These are phyloP conservation scores for Limanda limanda DNA, from an alignment of 2,113 vertebrate genomes.

Conservation along the genomic window DNA sequence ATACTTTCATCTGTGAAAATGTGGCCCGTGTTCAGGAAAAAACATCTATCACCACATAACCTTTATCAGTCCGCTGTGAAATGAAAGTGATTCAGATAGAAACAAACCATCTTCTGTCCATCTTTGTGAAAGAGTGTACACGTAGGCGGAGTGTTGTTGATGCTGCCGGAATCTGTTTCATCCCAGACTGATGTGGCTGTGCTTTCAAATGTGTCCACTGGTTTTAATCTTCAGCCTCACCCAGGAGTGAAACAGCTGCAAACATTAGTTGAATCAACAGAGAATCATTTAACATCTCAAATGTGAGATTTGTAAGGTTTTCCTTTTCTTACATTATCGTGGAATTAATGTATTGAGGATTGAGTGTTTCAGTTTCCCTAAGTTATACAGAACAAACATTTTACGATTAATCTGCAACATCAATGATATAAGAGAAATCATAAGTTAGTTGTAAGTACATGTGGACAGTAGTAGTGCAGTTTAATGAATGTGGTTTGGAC, in stretches of 20 bases:
- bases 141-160: not conserved
- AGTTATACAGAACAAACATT: not conserved
- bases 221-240: not conserved
- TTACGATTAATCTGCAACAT: not conserved
- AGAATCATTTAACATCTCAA: too few species aligned
- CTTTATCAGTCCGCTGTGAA: not conserved
- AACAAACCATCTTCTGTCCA: not conserved
- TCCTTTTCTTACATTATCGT: not conserved
- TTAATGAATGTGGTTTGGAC: constrained; percentile 1
- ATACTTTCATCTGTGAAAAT: not conserved
- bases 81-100: not conserved
- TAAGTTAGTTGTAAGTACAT: not conserved
- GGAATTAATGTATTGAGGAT: accelerated
- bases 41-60: not conserved
- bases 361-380: not conserved
- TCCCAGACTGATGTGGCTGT: not conserved
- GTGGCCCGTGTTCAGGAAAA: not conserved
- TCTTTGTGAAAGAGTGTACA: not conserved
- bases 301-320: not conserved
- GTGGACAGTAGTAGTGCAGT: not conserved
- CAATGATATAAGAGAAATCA: not conserved
- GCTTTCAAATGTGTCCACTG: not conserved
- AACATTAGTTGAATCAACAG: not conserved
- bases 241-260: not conserved
- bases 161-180: too few species aligned